Conservation (phyloP, 2,888 invertebrate genomes). For the Melanotus villosus region DNA sequence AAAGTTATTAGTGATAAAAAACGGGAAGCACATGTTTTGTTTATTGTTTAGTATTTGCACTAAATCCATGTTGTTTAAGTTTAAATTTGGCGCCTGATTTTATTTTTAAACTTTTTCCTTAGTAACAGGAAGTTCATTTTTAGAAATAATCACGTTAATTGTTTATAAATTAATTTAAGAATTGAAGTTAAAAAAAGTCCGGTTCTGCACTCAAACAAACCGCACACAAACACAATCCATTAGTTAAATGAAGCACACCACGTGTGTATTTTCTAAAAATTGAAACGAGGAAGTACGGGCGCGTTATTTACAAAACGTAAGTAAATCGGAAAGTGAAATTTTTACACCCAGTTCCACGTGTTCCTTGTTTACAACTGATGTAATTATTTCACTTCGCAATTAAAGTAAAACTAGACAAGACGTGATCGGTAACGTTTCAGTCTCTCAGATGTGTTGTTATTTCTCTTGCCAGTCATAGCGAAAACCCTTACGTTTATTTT, state of each 20-base stretch:
- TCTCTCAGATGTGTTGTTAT: slow-evolving; percentile 50
- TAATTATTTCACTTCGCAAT: slow-evolving; percentile 44
- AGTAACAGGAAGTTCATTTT: background rate
- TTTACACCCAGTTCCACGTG: slow-evolving; percentile 38
- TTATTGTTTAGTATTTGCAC: background rate
- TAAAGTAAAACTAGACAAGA: slow-evolving; percentile 42
- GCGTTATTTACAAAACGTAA: slow-evolving; percentile 24
- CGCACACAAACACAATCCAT: background rate
- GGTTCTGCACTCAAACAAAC: too few species aligned
- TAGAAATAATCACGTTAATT: background rate
- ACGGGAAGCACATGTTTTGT: background rate
- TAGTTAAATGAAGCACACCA: background rate
- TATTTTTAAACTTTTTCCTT: slow-evolving; percentile 18
- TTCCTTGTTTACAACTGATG: slow-evolving; percentile 40
- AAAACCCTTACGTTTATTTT: slow-evolving; percentile 61
- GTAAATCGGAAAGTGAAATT: slow-evolving; percentile 9
- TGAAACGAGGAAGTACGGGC: background rate
- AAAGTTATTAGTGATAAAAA: background rate
- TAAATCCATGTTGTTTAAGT: background rate
- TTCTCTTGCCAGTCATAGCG: slow-evolving; percentile 57
- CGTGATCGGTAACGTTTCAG: slow-evolving; percentile 42
- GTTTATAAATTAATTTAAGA: background rate
- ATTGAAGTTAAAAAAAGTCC: too few species aligned
- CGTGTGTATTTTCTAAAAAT: slow-evolving; percentile 9
- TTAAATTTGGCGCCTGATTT: background rate